These are phyloP conservation scores for Neodiprion virginianus DNA, from an alignment of 1,140 invertebrate species.

Conservation along the genomic window DNA sequence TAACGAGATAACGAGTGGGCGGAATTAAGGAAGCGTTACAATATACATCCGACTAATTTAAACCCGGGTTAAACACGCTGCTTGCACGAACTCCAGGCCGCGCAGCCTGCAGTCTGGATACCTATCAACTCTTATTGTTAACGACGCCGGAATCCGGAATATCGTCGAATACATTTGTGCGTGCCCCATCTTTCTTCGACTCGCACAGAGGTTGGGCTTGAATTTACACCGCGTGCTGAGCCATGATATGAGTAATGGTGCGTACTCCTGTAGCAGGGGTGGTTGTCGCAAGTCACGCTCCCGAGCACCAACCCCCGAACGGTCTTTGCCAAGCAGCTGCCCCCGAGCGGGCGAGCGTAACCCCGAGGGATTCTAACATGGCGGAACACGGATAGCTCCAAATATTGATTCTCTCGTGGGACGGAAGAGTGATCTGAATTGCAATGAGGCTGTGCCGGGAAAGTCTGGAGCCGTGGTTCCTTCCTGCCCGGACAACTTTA, in stretches of 20 bases:
- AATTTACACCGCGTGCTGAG: constrained; percentile 52
- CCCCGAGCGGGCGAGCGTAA: constrained; percentile 29
- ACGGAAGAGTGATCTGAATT: constrained; percentile 33
- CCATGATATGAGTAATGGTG: constrained; percentile 61
- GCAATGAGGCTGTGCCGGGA: constrained; percentile 17
- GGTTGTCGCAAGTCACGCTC: constrained; percentile 54
- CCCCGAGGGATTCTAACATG: constrained; percentile 51
- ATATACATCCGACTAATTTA: too few relatives aligned
- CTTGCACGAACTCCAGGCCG: too few relatives aligned
- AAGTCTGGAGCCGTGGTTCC: not conserved
- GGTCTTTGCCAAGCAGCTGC: constrained; percentile 27
- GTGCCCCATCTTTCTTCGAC: not conserved
- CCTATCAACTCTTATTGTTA: too few relatives aligned
- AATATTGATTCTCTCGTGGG: constrained; percentile 58
- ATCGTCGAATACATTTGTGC: not conserved
- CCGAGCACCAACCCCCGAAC: constrained; percentile 45
- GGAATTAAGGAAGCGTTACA: too few relatives aligned
- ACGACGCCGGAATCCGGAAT: too few relatives aligned
- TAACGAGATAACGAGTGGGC: too few relatives aligned
- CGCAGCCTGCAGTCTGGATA: too few relatives aligned
- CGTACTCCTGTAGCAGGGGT: constrained; percentile 56
- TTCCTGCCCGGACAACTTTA: not conserved
- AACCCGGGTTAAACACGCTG: too few relatives aligned
- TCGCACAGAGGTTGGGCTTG: constrained; percentile 28
- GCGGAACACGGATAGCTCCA: constrained; percentile 50